These are phyloP conservation scores for Drosophila longiperda DNA, from an alignment of 2,888 invertebrate species.

Conservation along the genomic window DNA sequence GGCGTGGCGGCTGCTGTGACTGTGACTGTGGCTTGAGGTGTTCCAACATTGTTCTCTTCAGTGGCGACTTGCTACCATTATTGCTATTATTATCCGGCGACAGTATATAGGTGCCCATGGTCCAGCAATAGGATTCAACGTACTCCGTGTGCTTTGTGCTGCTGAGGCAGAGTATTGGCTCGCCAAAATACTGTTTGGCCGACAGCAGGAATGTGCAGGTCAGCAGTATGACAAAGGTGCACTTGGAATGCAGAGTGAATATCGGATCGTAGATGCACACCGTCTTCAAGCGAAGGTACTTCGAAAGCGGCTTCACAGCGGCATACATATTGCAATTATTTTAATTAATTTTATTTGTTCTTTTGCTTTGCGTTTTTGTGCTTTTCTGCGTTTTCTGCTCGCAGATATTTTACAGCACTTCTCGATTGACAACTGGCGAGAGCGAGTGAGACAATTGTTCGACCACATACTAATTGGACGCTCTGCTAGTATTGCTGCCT, in stretches of 20 bases:
- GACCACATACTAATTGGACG: constrained; percentile 8
- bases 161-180: constrained; percentile 92
- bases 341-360: neutral
- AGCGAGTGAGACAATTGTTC: constrained; percentile 14
- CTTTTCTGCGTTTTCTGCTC: too few species aligned
- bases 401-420: too few species aligned
- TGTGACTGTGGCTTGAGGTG: neutral
- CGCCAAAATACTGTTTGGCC: constrained; percentile 93
- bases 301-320: constrained; percentile 87
- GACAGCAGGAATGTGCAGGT: constrained; percentile 90
- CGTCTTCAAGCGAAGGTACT: constrained; percentile 87
- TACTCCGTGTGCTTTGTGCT: constrained; percentile 87
- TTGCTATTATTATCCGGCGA: constrained; percentile 31
- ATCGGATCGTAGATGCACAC: constrained; percentile 90
- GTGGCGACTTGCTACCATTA: constrained; percentile 71
- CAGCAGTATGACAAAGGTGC: constrained; percentile 89
- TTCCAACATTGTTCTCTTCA: neutral
- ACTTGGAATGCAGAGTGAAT: constrained; percentile 90
- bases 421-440: neutral
- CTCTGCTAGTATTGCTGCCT: constrained; percentile 1
- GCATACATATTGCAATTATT: constrained; percentile 86
- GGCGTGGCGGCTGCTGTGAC: neutral
- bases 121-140: constrained; percentile 92
- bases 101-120: constrained; percentile 89
- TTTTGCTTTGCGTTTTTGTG: neutral